phyloP scores from a whole-genome alignment of 2,797 vertebrate species.

The Xerus rutilus region DNA sequence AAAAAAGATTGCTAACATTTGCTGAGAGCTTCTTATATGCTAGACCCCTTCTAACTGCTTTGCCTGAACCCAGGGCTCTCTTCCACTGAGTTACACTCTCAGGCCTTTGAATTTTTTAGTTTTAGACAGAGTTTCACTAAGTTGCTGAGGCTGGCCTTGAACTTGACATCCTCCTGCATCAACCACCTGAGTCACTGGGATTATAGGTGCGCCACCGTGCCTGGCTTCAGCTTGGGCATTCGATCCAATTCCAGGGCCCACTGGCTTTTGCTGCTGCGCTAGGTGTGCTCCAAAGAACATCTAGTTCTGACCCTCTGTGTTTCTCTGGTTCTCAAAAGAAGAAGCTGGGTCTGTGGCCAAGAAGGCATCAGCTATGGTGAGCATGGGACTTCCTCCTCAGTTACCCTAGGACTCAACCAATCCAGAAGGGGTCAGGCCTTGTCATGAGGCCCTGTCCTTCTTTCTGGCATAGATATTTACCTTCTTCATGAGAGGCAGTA shows the following conservation, averaged over 20 bases:
- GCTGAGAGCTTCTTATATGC: not conserved
- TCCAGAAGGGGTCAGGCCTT: not conserved
- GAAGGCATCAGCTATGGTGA: not conserved
- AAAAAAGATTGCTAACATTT: not conserved
- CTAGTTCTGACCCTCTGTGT: not conserved
- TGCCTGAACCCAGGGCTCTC: not conserved
- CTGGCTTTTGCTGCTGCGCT: not conserved
- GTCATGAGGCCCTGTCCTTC: not conserved
- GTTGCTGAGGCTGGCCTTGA: too few relatives aligned
- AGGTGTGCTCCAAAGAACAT: not conserved
- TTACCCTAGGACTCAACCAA: not conserved
- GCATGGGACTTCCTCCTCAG: not conserved
- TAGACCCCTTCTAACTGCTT: not conserved
- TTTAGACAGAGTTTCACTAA: too few relatives aligned
- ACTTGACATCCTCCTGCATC: too few relatives aligned
- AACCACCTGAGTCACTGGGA: too few relatives aligned
- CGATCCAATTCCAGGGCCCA: not conserved
- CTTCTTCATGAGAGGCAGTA: not conserved
- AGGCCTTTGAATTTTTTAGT: too few relatives aligned
- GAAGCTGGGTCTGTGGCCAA: not conserved
- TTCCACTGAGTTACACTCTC: too few relatives aligned
- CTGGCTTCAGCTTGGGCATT: not conserved
- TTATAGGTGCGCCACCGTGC: too few relatives aligned
- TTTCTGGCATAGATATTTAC: not conserved
- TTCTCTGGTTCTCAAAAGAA: slow-evolving; percentile 3